Evolutionary conservation across 2,888 invertebrate species (phyloP).

Genomic region (Macrophya annulata): DNA sequence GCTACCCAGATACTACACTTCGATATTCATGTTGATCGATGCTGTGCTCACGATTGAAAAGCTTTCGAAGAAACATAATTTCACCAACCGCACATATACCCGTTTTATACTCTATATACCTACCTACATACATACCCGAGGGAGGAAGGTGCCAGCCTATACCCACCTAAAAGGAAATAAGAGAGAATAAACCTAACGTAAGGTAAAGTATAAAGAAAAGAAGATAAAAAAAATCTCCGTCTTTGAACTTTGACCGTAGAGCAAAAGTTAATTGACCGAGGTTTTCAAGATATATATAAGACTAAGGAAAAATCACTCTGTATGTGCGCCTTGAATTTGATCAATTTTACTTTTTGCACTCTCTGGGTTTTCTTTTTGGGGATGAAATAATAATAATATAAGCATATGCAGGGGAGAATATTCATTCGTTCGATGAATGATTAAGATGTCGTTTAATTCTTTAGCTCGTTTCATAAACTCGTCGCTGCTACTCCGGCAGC

Average conservation of each 20-base stretch:
- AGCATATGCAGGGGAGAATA: not conserved
- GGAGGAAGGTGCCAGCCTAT: not conserved
- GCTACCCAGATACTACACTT: constrained; percentile 63
- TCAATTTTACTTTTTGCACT: not conserved
- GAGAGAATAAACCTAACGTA: constrained; percentile 56
- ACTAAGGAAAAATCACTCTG: not conserved
- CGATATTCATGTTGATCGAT: constrained; percentile 64
- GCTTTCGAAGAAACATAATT: constrained; percentile 60
- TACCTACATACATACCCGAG: constrained; percentile 47
- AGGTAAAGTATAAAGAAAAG: constrained; percentile 12
- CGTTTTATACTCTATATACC: not conserved
- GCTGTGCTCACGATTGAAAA: constrained; percentile 70
- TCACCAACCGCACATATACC: constrained; percentile 13
- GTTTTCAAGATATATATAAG: not conserved
- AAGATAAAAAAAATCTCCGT: constrained; percentile 38
- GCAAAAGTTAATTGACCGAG: constrained; percentile 32
- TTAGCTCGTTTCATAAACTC: constrained; percentile 32
- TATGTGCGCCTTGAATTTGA: not conserved
- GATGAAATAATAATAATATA: not conserved
- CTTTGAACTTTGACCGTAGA: constrained; percentile 37
- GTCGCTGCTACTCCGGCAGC: not conserved
- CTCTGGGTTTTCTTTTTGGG: not conserved
- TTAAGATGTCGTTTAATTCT: constrained; percentile 1
- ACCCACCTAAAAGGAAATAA: not conserved
- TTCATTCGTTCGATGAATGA: constrained; percentile 1